Evolutionary conservation across 2,888 invertebrate species (phyloP).

Genomic region (Eupithecia vulgata): DNA sequence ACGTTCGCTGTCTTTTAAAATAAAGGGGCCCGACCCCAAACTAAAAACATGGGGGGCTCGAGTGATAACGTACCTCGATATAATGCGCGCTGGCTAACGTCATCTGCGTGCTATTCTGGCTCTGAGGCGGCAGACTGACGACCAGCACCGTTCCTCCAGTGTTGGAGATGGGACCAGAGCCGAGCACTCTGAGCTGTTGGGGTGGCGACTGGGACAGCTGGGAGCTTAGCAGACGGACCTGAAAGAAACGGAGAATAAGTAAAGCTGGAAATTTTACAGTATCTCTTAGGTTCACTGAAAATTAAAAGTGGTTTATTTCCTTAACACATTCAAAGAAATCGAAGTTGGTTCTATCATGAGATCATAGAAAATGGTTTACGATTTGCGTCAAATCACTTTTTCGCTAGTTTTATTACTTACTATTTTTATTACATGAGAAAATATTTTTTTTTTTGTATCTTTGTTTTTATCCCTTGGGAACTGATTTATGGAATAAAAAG

Average conservation of each 20-base stretch:
- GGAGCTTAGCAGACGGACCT: slow-evolving; percentile 60
- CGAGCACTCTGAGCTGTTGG: slow-evolving; percentile 76
- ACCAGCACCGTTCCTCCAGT: slow-evolving; percentile 90
- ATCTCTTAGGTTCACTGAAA: too few species aligned
- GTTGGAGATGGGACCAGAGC: slow-evolving; percentile 70
- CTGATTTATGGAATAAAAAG: too few species aligned
- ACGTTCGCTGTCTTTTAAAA: neutral
- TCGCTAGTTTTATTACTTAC: too few species aligned
- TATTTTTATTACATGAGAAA: too few species aligned
- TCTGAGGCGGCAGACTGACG: slow-evolving; percentile 91
- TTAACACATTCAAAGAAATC: too few species aligned
- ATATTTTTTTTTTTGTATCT: too few species aligned
- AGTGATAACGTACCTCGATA: slow-evolving; percentile 71
- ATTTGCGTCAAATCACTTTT: too few species aligned
- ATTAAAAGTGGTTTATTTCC: too few species aligned
- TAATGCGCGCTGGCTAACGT: slow-evolving; percentile 80
- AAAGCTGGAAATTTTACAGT: neutral
- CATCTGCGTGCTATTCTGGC: slow-evolving; percentile 64
- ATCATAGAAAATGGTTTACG: too few species aligned
- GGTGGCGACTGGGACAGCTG: slow-evolving; percentile 73
- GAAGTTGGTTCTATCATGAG: too few species aligned
- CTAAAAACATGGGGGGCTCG: neutral
- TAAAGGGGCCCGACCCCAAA: neutral
- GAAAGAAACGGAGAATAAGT: neutral
- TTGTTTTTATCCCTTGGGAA: too few species aligned